Conservation (phyloP, 2,113 vertebrate genomes). For the Prunella fulvescens region DNA sequence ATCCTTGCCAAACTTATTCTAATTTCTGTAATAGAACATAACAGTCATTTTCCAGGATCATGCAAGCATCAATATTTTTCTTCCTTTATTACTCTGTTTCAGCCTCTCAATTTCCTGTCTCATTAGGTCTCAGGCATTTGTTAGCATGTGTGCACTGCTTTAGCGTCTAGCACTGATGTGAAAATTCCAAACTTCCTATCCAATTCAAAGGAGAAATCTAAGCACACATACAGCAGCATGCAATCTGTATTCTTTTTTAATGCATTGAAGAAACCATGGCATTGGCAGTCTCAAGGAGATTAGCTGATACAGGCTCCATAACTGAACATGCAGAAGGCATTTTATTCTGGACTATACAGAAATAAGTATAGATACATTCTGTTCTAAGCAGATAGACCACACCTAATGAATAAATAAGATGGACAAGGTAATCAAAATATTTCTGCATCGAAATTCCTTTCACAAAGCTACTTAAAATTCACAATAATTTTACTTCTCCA, state of each 20-base stretch:
- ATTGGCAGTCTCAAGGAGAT: not conserved
- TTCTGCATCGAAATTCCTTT: not conserved
- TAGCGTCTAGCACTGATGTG: not conserved
- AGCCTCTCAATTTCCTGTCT: slow-evolving; percentile 28
- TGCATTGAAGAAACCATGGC: not conserved
- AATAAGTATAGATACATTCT: not conserved
- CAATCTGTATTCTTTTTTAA: not conserved
- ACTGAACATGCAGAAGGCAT: not conserved
- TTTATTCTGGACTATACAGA: not conserved
- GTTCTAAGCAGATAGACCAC: not conserved
- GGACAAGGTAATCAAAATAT: not conserved
- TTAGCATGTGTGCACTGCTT: not conserved
- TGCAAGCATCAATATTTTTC: not conserved
- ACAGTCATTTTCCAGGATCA: not conserved
- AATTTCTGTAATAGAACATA: not conserved
- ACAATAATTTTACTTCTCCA: not conserved
- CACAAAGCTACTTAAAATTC: not conserved
- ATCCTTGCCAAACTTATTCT: not conserved
- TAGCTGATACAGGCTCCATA: not conserved
- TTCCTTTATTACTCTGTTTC: not conserved
- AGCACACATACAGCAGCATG: not conserved
- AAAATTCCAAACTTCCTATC: not conserved
- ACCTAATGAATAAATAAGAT: not conserved
- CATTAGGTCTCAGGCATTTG: not conserved
- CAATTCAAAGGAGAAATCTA: not conserved